These are phyloP conservation scores for Chaenocephalus aceratus DNA, from an alignment of 2,113 vertebrate genomes.

Conservation along the genomic window DNA sequence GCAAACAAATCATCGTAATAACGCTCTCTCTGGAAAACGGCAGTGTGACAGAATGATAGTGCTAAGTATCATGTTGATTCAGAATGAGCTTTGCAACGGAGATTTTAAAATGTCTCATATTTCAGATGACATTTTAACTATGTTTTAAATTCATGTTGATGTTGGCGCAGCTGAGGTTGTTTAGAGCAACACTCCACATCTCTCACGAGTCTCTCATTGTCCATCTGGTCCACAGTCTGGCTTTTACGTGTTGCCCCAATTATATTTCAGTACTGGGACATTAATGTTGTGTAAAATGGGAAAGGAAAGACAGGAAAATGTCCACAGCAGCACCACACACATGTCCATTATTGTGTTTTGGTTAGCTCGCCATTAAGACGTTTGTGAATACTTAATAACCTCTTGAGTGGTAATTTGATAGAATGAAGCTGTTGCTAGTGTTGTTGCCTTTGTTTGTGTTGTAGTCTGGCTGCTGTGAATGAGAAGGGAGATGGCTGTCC, in stretches of 20 bases:
- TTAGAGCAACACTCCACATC: constrained; percentile 24
- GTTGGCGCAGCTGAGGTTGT: constrained; percentile 35
- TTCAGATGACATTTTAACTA: constrained; percentile 69
- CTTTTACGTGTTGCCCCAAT: constrained; percentile 35
- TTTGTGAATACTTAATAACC: not conserved
- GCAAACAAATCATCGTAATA: constrained; percentile 68
- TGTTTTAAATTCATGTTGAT: constrained; percentile 69
- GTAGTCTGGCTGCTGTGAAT: not conserved
- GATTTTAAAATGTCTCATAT: constrained; percentile 57
- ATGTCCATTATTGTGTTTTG: not conserved
- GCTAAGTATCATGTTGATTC: constrained; percentile 67
- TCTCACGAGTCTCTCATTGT: constrained; percentile 45
- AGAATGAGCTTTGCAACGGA: constrained; percentile 58
- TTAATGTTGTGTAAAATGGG: constrained; percentile 11
- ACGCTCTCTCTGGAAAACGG: constrained; percentile 45
- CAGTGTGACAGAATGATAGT: constrained; percentile 63
- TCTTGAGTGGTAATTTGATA: not conserved
- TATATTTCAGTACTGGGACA: constrained; percentile 12
- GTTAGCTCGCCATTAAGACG: not conserved
- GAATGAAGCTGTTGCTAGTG: not conserved
- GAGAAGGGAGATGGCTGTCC: too few species aligned
- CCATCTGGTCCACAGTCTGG: constrained; percentile 31
- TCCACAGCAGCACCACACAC: not conserved
- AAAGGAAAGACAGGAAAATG: not conserved
- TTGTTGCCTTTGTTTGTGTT: not conserved